These are phyloP conservation scores for Avahi laniger DNA, from an alignment of 2,797 vertebrate genomes.

Conservation along the genomic window DNA sequence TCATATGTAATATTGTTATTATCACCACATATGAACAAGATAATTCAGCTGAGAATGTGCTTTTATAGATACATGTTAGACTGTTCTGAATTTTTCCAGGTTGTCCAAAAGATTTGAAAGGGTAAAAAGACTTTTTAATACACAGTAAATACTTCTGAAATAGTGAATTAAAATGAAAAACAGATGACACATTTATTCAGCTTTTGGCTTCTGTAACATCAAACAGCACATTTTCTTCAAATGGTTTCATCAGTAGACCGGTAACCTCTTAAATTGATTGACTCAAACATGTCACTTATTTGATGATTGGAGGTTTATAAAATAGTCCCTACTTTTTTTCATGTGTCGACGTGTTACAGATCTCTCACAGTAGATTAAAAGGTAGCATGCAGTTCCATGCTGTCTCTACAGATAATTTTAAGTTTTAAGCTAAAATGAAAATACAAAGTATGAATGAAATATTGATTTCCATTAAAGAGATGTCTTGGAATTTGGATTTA, in stretches of 20 bases:
- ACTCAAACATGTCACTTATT: slow-evolving; percentile 72
- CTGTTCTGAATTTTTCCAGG: slow-evolving; percentile 67
- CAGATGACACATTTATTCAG: slow-evolving; percentile 78
- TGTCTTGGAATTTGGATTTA: background rate
- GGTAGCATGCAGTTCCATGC: background rate
- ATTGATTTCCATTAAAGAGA: slow-evolving; percentile 12
- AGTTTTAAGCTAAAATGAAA: slow-evolving; percentile 28
- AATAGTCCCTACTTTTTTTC: slow-evolving; percentile 42
- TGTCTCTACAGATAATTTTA: slow-evolving; percentile 32
- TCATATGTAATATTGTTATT: slow-evolving; percentile 8
- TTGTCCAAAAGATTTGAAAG: slow-evolving; percentile 77
- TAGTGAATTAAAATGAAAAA: slow-evolving; percentile 79
- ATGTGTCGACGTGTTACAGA: slow-evolving; percentile 50
- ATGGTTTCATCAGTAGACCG: slow-evolving; percentile 76
- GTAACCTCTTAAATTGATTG: slow-evolving; percentile 76
- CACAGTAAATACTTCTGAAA: slow-evolving; percentile 78
- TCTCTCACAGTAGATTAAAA: slow-evolving; percentile 57
- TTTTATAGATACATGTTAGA: slow-evolving; percentile 63
- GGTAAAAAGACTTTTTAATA: slow-evolving; percentile 73
- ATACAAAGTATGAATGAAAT: background rate
- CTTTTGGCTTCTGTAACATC: slow-evolving; percentile 78
- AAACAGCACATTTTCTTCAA: slow-evolving; percentile 79
- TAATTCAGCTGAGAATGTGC: slow-evolving; percentile 44
- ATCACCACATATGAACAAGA: slow-evolving; percentile 12
- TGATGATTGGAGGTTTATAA: slow-evolving; percentile 65